Evolutionary conservation across 2,888 invertebrate genomes (phyloP).

Genomic region (Apamea sordens): DNA sequence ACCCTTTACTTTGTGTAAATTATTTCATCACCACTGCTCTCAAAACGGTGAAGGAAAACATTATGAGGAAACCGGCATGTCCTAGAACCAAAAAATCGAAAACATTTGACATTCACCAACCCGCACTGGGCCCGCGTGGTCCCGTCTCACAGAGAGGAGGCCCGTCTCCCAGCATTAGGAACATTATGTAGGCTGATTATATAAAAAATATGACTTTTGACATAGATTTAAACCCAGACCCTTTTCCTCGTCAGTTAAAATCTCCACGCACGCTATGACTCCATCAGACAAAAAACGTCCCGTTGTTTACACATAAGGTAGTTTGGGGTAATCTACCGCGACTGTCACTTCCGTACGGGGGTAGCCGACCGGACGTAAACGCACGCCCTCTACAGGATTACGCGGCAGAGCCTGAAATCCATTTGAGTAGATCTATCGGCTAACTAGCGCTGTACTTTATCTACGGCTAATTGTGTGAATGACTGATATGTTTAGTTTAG

Average conservation of each 20-base stretch:
- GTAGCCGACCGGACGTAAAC: slow-evolving; percentile 39
- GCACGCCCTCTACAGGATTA: slow-evolving; percentile 52
- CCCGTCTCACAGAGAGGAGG: not conserved
- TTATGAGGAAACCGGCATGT: not conserved
- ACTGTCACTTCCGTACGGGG: slow-evolving; percentile 47
- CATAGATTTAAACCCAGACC: not conserved
- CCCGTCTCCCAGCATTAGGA: not conserved
- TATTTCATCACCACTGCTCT: not conserved
- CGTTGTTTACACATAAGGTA: slow-evolving; percentile 36
- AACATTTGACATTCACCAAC: not conserved
- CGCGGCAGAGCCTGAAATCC: slow-evolving; percentile 57
- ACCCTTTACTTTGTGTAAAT: not conserved
- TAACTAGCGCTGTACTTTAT: slow-evolving; percentile 50
- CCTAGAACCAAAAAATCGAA: not conserved
- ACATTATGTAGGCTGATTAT: not conserved
- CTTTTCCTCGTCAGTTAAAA: slow-evolving; percentile 1
- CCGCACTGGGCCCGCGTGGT: not conserved
- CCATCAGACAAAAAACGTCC: slow-evolving; percentile 21
- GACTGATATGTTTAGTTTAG: not conserved
- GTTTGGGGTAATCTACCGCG: slow-evolving; percentile 34
- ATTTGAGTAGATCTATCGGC: slow-evolving; percentile 52
- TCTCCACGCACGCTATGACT: not conserved
- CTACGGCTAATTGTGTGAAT: slow-evolving; percentile 51
- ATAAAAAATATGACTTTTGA: not conserved
- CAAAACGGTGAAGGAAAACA: not conserved